phyloP scores from a whole-genome alignment of 2,797 vertebrate genomes.

The Uromys caudimaculatus region DNA sequence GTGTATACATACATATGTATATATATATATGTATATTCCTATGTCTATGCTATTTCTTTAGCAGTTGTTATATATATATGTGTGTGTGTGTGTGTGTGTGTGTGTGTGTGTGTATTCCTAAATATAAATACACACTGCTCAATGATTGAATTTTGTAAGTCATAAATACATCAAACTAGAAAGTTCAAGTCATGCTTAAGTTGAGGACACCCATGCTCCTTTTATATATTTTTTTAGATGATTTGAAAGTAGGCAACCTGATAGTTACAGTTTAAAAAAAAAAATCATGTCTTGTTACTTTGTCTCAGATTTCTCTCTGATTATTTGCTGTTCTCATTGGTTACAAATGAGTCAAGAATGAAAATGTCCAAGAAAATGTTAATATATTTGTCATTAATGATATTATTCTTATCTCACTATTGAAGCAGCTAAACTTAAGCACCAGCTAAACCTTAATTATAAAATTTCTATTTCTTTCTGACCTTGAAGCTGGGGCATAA shows the following conservation, averaged over 20 bases:
- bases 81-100: no score
- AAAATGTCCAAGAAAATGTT: constrained; percentile 9
- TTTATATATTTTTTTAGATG: neutral
- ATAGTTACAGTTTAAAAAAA: constrained; percentile 10
- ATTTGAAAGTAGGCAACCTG: constrained; percentile 14
- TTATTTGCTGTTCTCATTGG: constrained; percentile 28
- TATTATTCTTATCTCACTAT: neutral
- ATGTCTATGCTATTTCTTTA: no score
- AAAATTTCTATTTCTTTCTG: neutral
- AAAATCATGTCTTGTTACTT: constrained; percentile 9
- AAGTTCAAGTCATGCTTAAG: neutral
- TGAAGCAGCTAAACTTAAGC: neutral
- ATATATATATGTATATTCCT: no score
- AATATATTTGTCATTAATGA: neutral
- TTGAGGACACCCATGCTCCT: neutral
- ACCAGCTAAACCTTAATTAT: neutral
- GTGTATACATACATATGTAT: neutral
- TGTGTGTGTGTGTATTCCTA: no score
- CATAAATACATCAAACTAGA: neutral
- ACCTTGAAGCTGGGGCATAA: constrained; percentile 17
- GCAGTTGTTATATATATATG: neutral
- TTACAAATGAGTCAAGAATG: constrained; percentile 39
- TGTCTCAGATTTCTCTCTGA: constrained; percentile 27
- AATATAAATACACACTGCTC: neutral
- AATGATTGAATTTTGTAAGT: neutral